A percentile compares a stretch with the other conserved stretches of the same genome.
Conservation (phyloP, 2,888 invertebrate genomes). For the Polydrusus tereticollis region DNA sequence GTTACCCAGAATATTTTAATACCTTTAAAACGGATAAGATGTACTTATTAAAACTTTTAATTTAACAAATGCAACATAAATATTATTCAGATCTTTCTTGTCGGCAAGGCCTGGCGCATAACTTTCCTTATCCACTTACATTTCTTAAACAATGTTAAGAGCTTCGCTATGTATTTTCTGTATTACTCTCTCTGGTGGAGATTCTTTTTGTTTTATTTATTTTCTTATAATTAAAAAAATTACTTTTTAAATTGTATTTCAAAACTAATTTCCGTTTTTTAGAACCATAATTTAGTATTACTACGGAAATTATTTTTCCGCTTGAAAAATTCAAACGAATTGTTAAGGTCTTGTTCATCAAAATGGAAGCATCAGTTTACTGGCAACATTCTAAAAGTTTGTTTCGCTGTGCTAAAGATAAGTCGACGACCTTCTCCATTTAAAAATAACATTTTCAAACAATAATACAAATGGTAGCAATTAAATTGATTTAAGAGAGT, state of each 20-base stretch:
- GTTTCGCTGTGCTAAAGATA: too few relatives aligned
- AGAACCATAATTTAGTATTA: background rate
- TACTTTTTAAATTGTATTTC: conserved; percentile 26
- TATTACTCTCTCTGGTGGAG: background rate
- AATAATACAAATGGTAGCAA: conserved; percentile 35
- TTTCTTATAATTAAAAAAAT: conserved; percentile 16
- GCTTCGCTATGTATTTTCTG: too few relatives aligned
- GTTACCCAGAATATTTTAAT: too few relatives aligned
- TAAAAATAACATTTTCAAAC: conserved; percentile 36
- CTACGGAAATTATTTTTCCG: conserved; percentile 14
- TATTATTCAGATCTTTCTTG: too few relatives aligned
- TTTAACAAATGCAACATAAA: too few relatives aligned
- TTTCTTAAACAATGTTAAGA: too few relatives aligned
- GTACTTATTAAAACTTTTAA: background rate
- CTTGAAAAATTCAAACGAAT: background rate
- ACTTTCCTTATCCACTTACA: too few relatives aligned
- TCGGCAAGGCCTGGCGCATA: too few relatives aligned
- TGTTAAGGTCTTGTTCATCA: too few relatives aligned
- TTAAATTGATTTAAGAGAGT: conserved; percentile 42
- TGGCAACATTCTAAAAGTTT: conserved; percentile 8
- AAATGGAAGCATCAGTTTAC: background rate
- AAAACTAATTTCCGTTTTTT: conserved; percentile 13
- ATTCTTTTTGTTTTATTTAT: background rate
- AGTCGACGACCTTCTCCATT: too few relatives aligned
- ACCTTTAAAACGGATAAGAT: too few relatives aligned